These are phyloP conservation scores for Micromys minutus DNA, from an alignment of 2,113 vertebrate species.

Conservation along the genomic window DNA sequence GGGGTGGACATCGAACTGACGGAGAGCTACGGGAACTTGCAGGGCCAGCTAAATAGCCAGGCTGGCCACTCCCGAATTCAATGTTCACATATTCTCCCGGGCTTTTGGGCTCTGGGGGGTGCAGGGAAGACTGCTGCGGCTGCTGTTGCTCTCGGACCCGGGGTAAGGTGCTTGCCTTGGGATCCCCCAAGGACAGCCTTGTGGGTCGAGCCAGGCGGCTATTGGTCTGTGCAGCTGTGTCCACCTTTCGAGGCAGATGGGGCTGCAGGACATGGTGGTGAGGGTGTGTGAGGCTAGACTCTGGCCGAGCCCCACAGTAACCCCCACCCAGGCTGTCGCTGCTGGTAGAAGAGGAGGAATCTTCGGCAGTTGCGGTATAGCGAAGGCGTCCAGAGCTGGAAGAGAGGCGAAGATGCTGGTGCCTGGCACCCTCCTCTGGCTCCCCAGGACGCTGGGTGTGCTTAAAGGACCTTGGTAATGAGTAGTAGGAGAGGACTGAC, in stretches of 20 bases:
- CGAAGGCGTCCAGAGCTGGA: constrained; percentile 87
- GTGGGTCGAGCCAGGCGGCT: constrained; percentile 88
- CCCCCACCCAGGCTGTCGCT: constrained; percentile 91
- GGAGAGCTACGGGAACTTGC: constrained; percentile 70
- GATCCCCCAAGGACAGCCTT: constrained; percentile 88
- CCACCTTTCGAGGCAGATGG: constrained; percentile 82
- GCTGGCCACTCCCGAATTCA: constrained; percentile 87
- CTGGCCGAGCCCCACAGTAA: constrained; percentile 68
- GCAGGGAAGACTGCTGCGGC: constrained; percentile 83
- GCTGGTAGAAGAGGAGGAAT: constrained; percentile 91
- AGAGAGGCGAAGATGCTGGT: constrained; percentile 84
- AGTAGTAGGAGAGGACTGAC: constrained; percentile 90
- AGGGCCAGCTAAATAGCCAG: constrained; percentile 76
- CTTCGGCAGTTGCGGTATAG: constrained; percentile 84
- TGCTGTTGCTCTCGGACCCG: constrained; percentile 88
- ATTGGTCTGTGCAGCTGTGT: constrained; percentile 84
- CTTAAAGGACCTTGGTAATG: constrained; percentile 92
- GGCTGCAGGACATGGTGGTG: constrained; percentile 71
- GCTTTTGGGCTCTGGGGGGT: constrained; percentile 90
- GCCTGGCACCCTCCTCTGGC: constrained; percentile 81
- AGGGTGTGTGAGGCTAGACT: constrained; percentile 60
- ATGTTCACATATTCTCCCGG: constrained; percentile 94
- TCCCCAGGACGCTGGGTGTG: constrained; percentile 83
- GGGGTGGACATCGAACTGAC: constrained; percentile 70
- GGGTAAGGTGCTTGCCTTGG: constrained; percentile 91